Evolutionary conservation across 2,113 vertebrate species (phyloP).

Genomic region (Nasalis larvatus): DNA sequence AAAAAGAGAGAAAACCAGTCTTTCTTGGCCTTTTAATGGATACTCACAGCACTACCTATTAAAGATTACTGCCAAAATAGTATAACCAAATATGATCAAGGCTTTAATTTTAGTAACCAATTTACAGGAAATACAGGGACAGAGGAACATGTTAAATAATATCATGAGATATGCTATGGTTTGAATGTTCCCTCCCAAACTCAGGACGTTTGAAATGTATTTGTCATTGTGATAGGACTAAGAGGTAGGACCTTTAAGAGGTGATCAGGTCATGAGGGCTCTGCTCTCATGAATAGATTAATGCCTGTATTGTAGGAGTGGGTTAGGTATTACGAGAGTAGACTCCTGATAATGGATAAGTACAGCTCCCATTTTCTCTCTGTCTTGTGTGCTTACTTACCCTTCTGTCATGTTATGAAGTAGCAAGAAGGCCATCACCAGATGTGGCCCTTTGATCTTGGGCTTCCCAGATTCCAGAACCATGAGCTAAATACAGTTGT

Average conservation of each 20-base stretch:
- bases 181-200: background rate
- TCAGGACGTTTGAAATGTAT: background rate
- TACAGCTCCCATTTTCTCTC: background rate
- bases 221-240: background rate
- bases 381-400: background rate
- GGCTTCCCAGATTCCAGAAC: background rate
- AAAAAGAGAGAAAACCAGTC: background rate
- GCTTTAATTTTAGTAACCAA: conserved; percentile 49
- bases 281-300: background rate
- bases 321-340: background rate
- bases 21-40: background rate
- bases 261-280: background rate
- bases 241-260: background rate
- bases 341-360: background rate
- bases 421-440: background rate
- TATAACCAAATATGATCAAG: conserved; percentile 18
- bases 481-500: background rate
- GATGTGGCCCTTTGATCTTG: background rate
- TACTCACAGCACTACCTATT: background rate
- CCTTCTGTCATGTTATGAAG: background rate
- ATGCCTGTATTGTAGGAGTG: background rate
- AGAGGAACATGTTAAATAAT: background rate
- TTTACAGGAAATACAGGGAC: background rate
- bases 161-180: background rate
- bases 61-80: conserved; percentile 20